Conservation (phyloP, 2,888 invertebrate genomes). For the Brachyptera putata region DNA sequence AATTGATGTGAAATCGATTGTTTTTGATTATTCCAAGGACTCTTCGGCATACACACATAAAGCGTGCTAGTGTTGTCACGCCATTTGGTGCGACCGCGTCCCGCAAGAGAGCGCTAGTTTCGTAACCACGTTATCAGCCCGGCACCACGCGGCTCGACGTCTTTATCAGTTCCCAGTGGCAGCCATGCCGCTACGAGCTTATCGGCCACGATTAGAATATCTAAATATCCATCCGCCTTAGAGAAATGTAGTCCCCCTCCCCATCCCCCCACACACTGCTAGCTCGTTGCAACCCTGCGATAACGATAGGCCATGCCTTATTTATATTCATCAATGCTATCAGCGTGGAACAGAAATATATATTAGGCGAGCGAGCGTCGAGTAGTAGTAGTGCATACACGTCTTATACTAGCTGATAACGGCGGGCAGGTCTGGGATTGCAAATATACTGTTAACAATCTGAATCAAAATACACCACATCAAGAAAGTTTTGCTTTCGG, state of each 20-base stretch:
- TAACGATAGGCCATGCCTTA: constrained; percentile 30
- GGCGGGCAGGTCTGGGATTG: too few species aligned
- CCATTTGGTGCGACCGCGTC: constrained; percentile 1
- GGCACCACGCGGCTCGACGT: constrained; percentile 22
- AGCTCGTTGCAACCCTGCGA: constrained; percentile 16
- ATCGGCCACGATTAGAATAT: constrained; percentile 42
- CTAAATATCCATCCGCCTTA: constrained; percentile 41
- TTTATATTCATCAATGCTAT: constrained; percentile 37
- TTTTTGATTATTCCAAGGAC: constrained; percentile 20
- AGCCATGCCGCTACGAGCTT: constrained; percentile 34
- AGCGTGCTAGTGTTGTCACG: constrained; percentile 3
- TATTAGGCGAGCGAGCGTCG: constrained; percentile 30
- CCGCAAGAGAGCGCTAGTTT: constrained; percentile 10
- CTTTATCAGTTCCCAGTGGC: constrained; percentile 25
- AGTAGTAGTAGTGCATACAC: not conserved
- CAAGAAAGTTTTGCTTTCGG: too few species aligned
- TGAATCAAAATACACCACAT: too few species aligned
- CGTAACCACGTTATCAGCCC: constrained; percentile 31
- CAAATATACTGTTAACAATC: too few species aligned
- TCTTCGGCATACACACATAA: not conserved
- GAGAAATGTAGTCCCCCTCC: constrained; percentile 33
- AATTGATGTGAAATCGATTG: constrained; percentile 18
- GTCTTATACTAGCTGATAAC: constrained; percentile 16
- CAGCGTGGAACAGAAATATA: constrained; percentile 35
- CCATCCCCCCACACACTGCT: constrained; percentile 1